phyloP scores from a whole-genome alignment of 2,113 vertebrate genomes.

The Pampusana beccarii region DNA sequence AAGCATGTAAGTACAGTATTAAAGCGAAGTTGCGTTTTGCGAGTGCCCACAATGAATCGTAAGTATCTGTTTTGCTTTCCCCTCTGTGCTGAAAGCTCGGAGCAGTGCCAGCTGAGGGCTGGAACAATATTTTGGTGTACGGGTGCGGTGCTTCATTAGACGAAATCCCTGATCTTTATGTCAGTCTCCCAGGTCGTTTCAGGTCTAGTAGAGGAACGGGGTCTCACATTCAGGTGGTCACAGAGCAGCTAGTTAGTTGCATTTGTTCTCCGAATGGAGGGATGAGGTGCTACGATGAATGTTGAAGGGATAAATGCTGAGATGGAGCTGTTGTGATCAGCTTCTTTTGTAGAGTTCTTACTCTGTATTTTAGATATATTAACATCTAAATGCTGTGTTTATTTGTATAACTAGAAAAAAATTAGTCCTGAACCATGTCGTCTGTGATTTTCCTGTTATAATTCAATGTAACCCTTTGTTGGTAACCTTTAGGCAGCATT shows the following conservation, averaged over 20 bases:
- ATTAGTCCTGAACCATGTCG: neutral
- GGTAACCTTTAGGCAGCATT: neutral
- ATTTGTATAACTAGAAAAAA: neutral
- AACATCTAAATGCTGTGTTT: neutral
- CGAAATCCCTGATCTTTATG: neutral
- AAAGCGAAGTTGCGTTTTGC: neutral
- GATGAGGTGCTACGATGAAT: neutral
- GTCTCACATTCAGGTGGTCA: neutral
- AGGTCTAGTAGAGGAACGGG: neutral
- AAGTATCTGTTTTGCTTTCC: neutral
- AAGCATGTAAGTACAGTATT: neutral
- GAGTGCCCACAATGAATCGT: neutral
- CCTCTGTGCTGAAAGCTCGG: neutral
- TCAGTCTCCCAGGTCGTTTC: neutral
- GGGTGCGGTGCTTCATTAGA: neutral
- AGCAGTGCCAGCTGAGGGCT: neutral
- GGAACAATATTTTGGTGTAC: neutral
- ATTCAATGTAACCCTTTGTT: neutral
- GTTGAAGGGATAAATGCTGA: neutral
- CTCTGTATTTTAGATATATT: neutral
- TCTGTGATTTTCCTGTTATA: neutral
- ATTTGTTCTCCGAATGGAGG: accelerated
- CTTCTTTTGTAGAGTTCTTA: neutral
- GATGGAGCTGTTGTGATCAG: accelerated
- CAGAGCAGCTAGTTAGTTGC: neutral